Evolutionary conservation across 2,113 vertebrate genomes (phyloP), one percentile per base, ranked within the genome.

Genomic region (Sitta europaea): DNA sequence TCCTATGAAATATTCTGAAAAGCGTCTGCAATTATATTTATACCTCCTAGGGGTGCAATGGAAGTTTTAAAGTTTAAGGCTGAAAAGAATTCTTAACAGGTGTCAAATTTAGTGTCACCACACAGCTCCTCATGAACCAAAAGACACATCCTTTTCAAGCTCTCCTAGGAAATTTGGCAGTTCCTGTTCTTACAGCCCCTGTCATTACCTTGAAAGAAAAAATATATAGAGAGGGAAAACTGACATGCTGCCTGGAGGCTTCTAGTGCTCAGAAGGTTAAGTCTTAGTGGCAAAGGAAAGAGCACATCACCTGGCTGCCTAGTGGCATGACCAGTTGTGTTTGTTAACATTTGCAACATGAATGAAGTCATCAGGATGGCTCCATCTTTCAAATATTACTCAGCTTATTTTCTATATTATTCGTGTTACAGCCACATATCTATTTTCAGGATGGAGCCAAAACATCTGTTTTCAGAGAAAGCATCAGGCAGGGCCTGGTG

Each of bases 171-270:
- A 89, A 74, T 94, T 63, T 74, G 61, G 72, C 76, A 94, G 90
- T 55, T 95, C 50, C 61, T 72, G 35, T 81, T 90, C 90, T 74
- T 88, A 96, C 86, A 94, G 43, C 57, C 74, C 8, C 74, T 66
- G 21, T 47, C 68, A 91, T 79, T 93, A 92, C 27, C 24, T 68
- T 86, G 48, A 87, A 94, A 96, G 86, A 92, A 92, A 92, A 93
- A 93, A 85, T 0, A 63, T 4, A 59, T 0, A 74, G 0, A 80
- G 0, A 87, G 16, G 68, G 33, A 66, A 87, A 67, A 91, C 31
- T 48, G 48, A 40, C 76, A 42, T 2, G 7, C 25, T 94, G n/a
- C 63, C 66, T 76, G 45, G 24, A 67, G 50, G 71, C 40, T 86
- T 55, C 51, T 70, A 12, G 12, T 72, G 33, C 42, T 77, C 42